A percentile compares a stretch with the other conserved stretches of the same genome.
Conservation (phyloP, 1,140 invertebrate genomes). For the Arctopsyche grandis region DNA sequence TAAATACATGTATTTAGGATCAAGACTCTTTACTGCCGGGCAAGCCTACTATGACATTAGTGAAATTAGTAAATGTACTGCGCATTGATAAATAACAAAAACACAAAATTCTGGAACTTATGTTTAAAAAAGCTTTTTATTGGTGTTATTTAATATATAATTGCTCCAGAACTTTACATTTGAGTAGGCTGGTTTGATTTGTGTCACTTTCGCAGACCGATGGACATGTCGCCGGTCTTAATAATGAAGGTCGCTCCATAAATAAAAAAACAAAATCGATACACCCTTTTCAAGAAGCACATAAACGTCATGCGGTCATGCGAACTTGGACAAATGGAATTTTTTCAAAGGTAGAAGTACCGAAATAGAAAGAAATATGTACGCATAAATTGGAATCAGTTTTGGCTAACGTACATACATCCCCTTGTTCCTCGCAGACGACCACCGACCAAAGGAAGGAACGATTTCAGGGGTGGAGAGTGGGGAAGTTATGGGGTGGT, state of each 20-base stretch:
- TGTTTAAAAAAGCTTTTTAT: too few relatives aligned
- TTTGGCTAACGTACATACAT: background rate
- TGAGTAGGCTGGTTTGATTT: too few relatives aligned
- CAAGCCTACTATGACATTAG: too few relatives aligned
- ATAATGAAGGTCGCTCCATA: background rate
- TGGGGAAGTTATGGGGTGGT: background rate
- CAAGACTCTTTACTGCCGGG: too few relatives aligned
- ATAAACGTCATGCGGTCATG: slow-evolving; percentile 7
- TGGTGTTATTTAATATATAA: too few relatives aligned
- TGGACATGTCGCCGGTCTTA: background rate
- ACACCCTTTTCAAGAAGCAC: background rate
- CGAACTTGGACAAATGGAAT: background rate
- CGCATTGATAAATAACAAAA: too few relatives aligned
- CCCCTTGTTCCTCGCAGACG: background rate
- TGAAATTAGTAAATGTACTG: too few relatives aligned
- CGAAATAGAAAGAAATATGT: background rate
- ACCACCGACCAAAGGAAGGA: too few relatives aligned
- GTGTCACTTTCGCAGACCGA: background rate
- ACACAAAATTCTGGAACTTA: too few relatives aligned
- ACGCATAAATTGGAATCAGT: background rate
- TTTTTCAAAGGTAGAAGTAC: background rate
- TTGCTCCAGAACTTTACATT: too few relatives aligned
- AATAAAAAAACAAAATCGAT: background rate
- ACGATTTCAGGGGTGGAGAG: too few relatives aligned
- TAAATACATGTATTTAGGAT: too few relatives aligned